A percentile compares a stretch with the other conserved stretches of the same genome.
phyloP scores from a whole-genome alignment of 2,888 invertebrate genomes.

The Parasteatoda lunata region DNA sequence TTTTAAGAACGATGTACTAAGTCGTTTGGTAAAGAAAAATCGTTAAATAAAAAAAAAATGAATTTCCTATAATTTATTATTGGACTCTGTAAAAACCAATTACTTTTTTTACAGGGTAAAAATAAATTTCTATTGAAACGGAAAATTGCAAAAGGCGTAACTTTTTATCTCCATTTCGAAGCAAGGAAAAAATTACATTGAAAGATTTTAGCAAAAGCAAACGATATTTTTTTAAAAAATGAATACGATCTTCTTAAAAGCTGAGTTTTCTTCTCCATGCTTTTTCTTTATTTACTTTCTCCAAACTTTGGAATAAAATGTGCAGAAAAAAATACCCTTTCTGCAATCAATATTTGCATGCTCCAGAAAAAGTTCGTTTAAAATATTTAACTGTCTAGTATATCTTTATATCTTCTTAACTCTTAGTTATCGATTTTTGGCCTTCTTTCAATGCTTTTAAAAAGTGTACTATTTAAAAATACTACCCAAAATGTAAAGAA shows the following conservation, averaged over 20 bases:
- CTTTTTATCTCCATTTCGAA: conserved; percentile 1
- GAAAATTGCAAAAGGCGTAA: neutral
- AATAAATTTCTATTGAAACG: neutral
- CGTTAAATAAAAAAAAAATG: too few species aligned
- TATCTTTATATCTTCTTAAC: conserved; percentile 10
- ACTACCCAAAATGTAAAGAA: too few species aligned
- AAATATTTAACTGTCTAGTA: conserved; percentile 5
- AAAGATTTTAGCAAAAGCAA: conserved; percentile 7
- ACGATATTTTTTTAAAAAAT: too few species aligned
- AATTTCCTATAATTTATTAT: too few species aligned
- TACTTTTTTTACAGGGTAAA: too few species aligned
- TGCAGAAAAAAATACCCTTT: conserved; percentile 6
- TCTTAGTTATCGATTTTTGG: conserved; percentile 20
- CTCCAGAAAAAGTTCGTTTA: conserved; percentile 12
- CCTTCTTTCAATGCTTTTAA: neutral
- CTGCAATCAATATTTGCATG: conserved; percentile 33
- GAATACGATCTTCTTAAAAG: too few species aligned
- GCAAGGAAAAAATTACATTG: neutral
- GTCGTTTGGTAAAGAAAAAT: too few species aligned
- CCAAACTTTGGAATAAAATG: neutral
- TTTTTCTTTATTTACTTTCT: neutral
- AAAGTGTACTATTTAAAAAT: neutral
- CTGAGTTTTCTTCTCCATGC: neutral
- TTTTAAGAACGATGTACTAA: too few species aligned
- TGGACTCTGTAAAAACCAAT: too few species aligned